A percentile compares a stretch with the other conserved stretches of the same genome.
Evolutionary conservation across 1,140 invertebrate genomes (phyloP).

Genomic region (Rhyzopertha dominica): DNA sequence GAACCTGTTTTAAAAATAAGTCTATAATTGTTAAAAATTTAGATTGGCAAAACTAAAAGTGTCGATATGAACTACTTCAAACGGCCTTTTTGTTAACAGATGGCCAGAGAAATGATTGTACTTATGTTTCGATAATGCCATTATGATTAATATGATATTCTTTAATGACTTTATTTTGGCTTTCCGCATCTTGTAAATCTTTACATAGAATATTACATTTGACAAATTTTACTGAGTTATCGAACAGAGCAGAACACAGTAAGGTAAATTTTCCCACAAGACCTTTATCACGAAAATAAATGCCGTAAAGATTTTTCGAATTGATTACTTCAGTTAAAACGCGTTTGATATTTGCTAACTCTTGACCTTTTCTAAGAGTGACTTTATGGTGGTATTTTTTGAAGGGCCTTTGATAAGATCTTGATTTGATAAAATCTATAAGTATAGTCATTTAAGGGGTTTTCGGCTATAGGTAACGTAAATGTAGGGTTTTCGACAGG

Average conservation of each 20-base stretch:
- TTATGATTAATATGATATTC: slow-evolving; percentile 15
- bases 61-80: slow-evolving; percentile 29
- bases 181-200: slow-evolving; percentile 5
- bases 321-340: slow-evolving; percentile 1
- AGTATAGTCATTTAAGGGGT: too few relatives aligned
- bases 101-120: slow-evolving; percentile 13
- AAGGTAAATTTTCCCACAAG: slow-evolving; percentile 3
- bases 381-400: neutral
- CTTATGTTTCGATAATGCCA: slow-evolving; percentile 22
- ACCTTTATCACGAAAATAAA: slow-evolving; percentile 4
- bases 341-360: slow-evolving; percentile 6
- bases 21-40: slow-evolving; percentile 32
- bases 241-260: slow-evolving; percentile 3
- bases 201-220: slow-evolving; percentile 7
- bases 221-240: slow-evolving; percentile 7
- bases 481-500: too few relatives aligned
- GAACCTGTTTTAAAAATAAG: slow-evolving; percentile 29
- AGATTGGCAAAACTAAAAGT: slow-evolving; percentile 18
- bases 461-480: too few relatives aligned
- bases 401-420: slow-evolving; percentile 5
- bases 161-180: slow-evolving; percentile 6
- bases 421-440: too few relatives aligned
- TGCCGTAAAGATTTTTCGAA: slow-evolving; percentile 8
- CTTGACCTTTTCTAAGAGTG: slow-evolving; percentile 1
- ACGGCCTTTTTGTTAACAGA: slow-evolving; percentile 20